Evolutionary conservation across 2,797 vertebrate genomes (phyloP).

Genomic region (Hydrocynus forskahlii): DNA sequence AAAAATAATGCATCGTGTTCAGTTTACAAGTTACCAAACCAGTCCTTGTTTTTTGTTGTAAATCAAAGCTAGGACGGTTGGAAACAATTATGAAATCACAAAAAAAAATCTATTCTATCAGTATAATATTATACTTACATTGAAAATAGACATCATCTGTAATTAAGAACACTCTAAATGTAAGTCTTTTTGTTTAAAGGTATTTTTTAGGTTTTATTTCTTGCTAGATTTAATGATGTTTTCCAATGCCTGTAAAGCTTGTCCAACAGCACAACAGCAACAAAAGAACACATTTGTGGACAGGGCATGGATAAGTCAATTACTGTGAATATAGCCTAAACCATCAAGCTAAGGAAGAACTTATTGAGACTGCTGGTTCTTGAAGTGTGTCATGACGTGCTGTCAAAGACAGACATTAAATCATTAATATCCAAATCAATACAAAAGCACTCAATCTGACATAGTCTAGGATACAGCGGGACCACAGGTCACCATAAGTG

Average conservation of each 20-base stretch:
- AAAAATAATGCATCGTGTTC: no score
- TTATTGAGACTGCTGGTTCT: neutral
- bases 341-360: neutral
- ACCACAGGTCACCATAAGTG: constrained; percentile 30
- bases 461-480: constrained; percentile 5
- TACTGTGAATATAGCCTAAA: constrained; percentile 4
- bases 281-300: neutral
- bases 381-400: neutral
- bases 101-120: neutral
- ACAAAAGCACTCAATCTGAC: constrained; percentile 16
- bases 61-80: neutral
- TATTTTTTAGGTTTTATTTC: no score
- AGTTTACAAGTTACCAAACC: no score
- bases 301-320: neutral
- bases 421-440: constrained; percentile 38
- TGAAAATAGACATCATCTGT: neutral
- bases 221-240: neutral
- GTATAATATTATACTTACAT: neutral
- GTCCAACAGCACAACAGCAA: neutral
- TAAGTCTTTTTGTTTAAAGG: no score
- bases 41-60: no score
- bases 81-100: no score
- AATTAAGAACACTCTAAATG: neutral
- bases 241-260: neutral
- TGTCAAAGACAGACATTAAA: constrained; percentile 12